Evolutionary conservation across 1,140 invertebrate species (phyloP).

Genomic region (Bombus ignitus): DNA sequence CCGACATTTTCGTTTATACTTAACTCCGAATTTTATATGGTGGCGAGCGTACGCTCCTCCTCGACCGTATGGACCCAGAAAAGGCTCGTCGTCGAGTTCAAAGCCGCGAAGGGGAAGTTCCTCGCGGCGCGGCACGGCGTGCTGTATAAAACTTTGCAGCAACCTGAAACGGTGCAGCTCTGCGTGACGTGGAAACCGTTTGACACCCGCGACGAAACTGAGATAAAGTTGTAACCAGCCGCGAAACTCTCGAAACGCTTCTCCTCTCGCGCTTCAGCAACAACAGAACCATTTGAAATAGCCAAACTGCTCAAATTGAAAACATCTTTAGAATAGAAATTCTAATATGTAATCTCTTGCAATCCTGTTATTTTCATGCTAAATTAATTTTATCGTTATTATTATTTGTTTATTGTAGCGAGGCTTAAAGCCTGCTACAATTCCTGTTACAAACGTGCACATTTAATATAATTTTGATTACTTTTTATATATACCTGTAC

Average conservation of each 20-base stretch:
- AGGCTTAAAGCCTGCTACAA: too few relatives aligned
- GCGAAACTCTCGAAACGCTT: slow-evolving; percentile 1
- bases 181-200: slow-evolving; percentile 15
- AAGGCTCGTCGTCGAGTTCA: slow-evolving; percentile 8
- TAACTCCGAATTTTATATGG: slow-evolving; percentile 45
- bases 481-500: too few relatives aligned
- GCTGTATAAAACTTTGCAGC: slow-evolving; percentile 25
- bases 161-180: background rate
- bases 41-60: too few relatives aligned
- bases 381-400: too few relatives aligned
- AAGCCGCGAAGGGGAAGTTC: slow-evolving; percentile 22
- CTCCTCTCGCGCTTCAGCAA: background rate
- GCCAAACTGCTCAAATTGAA: background rate
- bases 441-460: too few relatives aligned
- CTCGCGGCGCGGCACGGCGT: background rate
- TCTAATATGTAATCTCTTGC: too few relatives aligned
- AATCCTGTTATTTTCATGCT: too few relatives aligned
- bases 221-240: slow-evolving; percentile 17
- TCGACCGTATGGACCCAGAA: background rate
- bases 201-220: slow-evolving; percentile 8
- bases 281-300: background rate
- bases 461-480: too few relatives aligned
- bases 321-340: background rate
- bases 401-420: too few relatives aligned
- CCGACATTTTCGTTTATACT: slow-evolving; percentile 49